Percentiles rank a stretch among this genome's conserved stretches.
Conservation (phyloP, 35 echinoderm and acorn worm species). For the Stichopus chloronotus region DNA sequence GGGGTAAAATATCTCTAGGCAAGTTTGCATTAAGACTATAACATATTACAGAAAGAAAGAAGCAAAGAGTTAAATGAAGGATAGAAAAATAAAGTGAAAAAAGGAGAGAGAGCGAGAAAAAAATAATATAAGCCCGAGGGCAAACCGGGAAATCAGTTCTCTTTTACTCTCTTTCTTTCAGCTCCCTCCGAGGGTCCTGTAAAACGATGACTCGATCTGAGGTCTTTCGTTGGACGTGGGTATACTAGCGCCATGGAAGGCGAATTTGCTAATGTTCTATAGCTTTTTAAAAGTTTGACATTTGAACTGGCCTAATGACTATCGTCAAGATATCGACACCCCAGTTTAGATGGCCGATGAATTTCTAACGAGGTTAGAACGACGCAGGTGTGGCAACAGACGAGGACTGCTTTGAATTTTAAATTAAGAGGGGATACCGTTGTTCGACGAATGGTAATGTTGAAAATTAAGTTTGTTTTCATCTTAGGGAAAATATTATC, state of each 20-base stretch:
- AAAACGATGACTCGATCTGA: slow-evolving; percentile 7
- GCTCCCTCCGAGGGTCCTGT: not conserved
- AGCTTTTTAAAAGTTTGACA: slow-evolving; percentile 36
- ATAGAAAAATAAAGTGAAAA: too few species aligned
- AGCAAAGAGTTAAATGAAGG: too few species aligned
- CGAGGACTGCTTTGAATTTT: slow-evolving; percentile 12
- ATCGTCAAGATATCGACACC: slow-evolving; percentile 45
- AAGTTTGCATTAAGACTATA: slow-evolving; percentile 22
- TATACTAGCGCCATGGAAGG: not conserved
- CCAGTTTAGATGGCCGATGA: slow-evolving; percentile 31
- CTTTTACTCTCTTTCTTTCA: not conserved
- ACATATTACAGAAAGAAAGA: not conserved
- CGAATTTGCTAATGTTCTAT: slow-evolving; percentile 27
- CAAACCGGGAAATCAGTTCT: slow-evolving; percentile 38
- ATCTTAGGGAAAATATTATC: too few species aligned
- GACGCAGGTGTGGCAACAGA: slow-evolving; percentile 31
- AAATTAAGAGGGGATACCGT: slow-evolving; percentile 23
- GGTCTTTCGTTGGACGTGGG: slow-evolving; percentile 37
- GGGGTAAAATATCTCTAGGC: slow-evolving; percentile 49
- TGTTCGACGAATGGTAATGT: not conserved
- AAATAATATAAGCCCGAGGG: slow-evolving; percentile 13
- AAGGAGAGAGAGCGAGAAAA: not conserved
- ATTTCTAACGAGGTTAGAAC: slow-evolving; percentile 41
- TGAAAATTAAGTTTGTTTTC: not conserved
- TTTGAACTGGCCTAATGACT: slow-evolving; percentile 46